Evolutionary conservation across 2,888 invertebrate genomes (phyloP).

Genomic region (Aradus depressus): DNA sequence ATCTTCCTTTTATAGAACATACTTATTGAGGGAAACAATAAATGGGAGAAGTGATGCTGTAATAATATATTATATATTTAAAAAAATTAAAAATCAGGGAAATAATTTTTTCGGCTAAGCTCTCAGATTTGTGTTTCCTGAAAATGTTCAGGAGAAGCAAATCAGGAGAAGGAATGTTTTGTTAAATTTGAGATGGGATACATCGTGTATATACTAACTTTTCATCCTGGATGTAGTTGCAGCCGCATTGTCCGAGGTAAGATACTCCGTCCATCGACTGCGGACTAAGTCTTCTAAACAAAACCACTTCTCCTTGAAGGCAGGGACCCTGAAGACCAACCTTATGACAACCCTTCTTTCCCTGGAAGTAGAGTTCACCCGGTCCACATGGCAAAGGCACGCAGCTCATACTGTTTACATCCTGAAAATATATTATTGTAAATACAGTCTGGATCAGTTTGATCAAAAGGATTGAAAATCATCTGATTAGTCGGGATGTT

Average conservation of each 20-base stretch:
- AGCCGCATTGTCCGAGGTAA: slow-evolving; percentile 71
- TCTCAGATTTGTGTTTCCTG: not conserved
- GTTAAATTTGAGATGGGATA: not conserved
- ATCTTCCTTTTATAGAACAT: no score
- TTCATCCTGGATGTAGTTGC: slow-evolving; percentile 37
- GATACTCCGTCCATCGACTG: slow-evolving; percentile 71
- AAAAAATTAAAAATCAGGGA: no score
- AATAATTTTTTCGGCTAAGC: not conserved
- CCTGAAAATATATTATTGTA: no score
- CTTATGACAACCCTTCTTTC: slow-evolving; percentile 60
- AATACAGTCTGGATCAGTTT: no score
- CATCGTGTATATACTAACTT: not conserved
- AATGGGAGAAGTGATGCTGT: no score
- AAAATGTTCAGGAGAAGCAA: not conserved
- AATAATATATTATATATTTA: no score
- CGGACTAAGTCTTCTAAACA: slow-evolving; percentile 67
- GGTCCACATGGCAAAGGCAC: slow-evolving; percentile 58
- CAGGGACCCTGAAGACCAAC: slow-evolving; percentile 71
- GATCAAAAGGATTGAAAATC: no score
- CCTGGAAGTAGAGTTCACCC: slow-evolving; percentile 64
- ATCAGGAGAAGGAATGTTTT: not conserved
- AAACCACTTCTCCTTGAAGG: slow-evolving; percentile 55
- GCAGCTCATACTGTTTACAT: slow-evolving; percentile 42
- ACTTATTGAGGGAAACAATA: no score
- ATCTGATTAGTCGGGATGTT: no score